These are phyloP conservation scores for Holothuria scabra DNA, from an alignment of 53 echinoderm and acorn worm species.

Conservation along the genomic window DNA sequence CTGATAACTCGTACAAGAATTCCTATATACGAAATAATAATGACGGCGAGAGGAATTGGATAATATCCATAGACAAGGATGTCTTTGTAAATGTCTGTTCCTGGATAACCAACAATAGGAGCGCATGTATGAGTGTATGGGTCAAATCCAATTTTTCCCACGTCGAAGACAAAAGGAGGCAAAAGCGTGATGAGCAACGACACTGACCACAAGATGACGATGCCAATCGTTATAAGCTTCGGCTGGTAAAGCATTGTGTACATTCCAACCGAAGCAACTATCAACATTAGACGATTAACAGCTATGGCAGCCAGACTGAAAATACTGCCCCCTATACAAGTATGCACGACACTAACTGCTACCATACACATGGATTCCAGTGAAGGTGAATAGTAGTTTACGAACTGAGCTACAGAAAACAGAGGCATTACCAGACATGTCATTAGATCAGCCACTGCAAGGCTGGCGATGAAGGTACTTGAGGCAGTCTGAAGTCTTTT, in stretches of 20 bases:
- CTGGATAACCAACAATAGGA: neutral
- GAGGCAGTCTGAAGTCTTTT: slow-evolving; percentile 2
- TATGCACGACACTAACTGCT: neutral
- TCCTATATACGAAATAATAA: slow-evolving; percentile 2
- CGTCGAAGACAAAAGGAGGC: slow-evolving; percentile 1
- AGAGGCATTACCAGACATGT: slow-evolving; percentile 4
- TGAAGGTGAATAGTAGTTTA: neutral
- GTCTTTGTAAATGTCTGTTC: neutral
- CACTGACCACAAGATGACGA: neutral
- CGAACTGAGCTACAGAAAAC: neutral
- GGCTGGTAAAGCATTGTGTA: neutral
- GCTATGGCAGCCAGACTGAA: slow-evolving; percentile 29
- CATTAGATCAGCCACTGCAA: slow-evolving; percentile 24
- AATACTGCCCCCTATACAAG: slow-evolving; percentile 25
- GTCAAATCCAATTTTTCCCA: slow-evolving; percentile 17
- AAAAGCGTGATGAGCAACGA: slow-evolving; percentile 11
- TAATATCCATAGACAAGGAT: neutral
- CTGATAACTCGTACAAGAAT: neutral
- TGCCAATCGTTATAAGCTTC: neutral
- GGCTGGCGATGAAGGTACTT: slow-evolving; percentile 5
- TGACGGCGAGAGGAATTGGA: slow-evolving; percentile 4
- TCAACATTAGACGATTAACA: neutral
- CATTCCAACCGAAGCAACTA: neutral
- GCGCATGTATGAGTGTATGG: slow-evolving; percentile 1
- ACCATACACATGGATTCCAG: slow-evolving; percentile 9